phyloP scores from a whole-genome alignment of 2,797 vertebrate species.

The Chelonia mydas region DNA sequence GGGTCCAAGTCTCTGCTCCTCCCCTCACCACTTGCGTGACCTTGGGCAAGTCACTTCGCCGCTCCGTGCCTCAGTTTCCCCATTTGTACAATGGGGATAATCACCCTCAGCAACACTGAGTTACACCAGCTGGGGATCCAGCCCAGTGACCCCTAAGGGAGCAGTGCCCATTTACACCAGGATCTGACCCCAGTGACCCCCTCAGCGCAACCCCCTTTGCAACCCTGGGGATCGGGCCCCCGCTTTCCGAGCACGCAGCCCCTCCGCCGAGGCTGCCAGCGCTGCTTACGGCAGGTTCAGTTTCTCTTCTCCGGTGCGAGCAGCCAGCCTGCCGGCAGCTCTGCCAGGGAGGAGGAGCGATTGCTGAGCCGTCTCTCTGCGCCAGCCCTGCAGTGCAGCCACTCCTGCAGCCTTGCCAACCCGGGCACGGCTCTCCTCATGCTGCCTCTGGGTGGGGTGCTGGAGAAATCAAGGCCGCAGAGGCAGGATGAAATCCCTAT shows the following conservation, averaged over 20 bases:
- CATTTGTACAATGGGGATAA: neutral
- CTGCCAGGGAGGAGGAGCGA: neutral
- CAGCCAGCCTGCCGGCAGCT: neutral
- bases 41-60: neutral
- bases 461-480: neutral
- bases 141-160: neutral
- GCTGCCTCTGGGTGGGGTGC: fast-evolving
- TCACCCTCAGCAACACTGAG: neutral
- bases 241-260: neutral
- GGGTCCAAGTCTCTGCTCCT: neutral
- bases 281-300: neutral
- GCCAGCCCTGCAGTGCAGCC: neutral
- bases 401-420: neutral
- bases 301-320: neutral
- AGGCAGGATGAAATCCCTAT: neutral
- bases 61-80: neutral
- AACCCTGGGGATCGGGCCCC: neutral
- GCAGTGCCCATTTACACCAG: too few species aligned
- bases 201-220: neutral
- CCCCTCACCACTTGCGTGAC: neutral
- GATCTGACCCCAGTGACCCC: too few species aligned
- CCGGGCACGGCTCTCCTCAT: neutral
- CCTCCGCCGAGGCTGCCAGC: neutral
- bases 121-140: neutral
- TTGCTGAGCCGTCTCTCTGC: neutral